Percentiles rank a stretch among this genome's conserved stretches.
These are phyloP conservation scores for Aurelia sp. DNA, from an alignment of 30 jellyfish, hydroid and myxozoan species.

Conservation along the genomic window DNA sequence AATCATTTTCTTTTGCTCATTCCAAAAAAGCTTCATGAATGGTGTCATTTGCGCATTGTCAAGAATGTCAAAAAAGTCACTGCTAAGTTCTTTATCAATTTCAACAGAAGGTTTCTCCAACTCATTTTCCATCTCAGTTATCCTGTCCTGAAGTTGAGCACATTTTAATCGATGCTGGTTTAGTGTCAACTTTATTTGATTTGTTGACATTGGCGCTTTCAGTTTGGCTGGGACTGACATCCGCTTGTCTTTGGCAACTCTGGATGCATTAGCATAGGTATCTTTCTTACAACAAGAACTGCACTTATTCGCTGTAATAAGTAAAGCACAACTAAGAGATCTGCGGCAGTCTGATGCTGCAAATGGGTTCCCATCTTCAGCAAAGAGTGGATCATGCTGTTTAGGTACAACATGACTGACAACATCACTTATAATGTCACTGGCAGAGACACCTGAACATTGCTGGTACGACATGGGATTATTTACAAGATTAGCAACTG, in stretches of 20 bases:
- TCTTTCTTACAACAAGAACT: constrained; percentile 18
- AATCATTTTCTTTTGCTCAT: too few relatives aligned
- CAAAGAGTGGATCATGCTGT: constrained; percentile 38
- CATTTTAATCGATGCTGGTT: too few relatives aligned
- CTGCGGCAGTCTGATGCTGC: neutral
- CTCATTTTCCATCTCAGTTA: too few relatives aligned
- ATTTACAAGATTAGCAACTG: constrained; percentile 22
- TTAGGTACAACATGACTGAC: constrained; percentile 38
- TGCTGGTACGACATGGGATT: too few relatives aligned
- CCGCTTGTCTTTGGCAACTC: neutral
- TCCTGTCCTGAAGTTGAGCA: too few relatives aligned
- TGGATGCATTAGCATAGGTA: neutral
- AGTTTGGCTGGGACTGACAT: neutral
- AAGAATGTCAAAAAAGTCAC: too few relatives aligned
- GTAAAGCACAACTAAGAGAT: neutral
- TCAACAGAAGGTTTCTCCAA: too few relatives aligned
- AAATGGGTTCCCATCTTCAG: constrained; percentile 17
- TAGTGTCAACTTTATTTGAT: too few relatives aligned
- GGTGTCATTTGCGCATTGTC: too few relatives aligned
- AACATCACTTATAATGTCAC: constrained; percentile 22
- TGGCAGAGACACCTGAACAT: constrained; percentile 14
- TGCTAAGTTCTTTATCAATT: too few relatives aligned
- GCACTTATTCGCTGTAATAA: constrained; percentile 13
- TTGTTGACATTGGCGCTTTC: constrained; percentile 29
- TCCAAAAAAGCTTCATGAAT: too few relatives aligned